Percentiles rank a stretch among this genome's conserved stretches.
phyloP scores from a whole-genome alignment of 2,888 invertebrate species.

The Hemistola chrysoprasaria region DNA sequence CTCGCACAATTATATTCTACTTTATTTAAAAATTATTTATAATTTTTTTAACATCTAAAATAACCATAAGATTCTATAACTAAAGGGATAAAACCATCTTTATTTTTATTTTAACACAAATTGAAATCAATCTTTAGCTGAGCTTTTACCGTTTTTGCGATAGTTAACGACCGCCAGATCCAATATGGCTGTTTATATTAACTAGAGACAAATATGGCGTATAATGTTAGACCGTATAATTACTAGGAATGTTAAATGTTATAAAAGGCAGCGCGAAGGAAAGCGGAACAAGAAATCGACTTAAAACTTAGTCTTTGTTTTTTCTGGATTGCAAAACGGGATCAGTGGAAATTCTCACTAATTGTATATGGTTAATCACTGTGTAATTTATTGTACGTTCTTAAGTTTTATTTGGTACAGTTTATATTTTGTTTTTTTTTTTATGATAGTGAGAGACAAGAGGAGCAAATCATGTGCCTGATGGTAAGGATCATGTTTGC shows the following conservation, averaged over 20 bases:
- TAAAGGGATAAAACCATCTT: no score
- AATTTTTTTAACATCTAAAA: no score
- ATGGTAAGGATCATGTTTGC: no score
- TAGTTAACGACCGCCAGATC: constrained; percentile 7
- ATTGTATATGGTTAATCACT: constrained; percentile 3
- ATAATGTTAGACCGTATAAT: constrained; percentile 26
- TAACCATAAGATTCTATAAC: no score
- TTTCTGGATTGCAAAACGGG: background rate
- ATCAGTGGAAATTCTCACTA: background rate
- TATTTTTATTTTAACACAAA: constrained; percentile 1
- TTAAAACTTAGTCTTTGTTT: constrained; percentile 12
- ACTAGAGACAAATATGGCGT: constrained; percentile 20
- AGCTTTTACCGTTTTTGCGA: constrained; percentile 7
- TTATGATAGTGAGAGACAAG: no score
- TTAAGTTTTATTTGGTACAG: no score
- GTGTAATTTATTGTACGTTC: no score
- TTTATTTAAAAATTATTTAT: no score
- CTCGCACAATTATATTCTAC: no score
- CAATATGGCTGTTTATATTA: constrained; percentile 29
- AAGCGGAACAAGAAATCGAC: constrained; percentile 17
- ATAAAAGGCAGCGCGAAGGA: constrained; percentile 22
- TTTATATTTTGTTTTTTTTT: no score
- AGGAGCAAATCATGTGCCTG: no score
- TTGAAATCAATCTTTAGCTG: constrained; percentile 9
- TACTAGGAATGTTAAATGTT: constrained; percentile 23